A percentile compares a stretch with the other conserved stretches of the same genome.
These are phyloP conservation scores for Pristionchus mayeri DNA, from an alignment of 2,888 invertebrate species.

Conservation along the genomic window DNA sequence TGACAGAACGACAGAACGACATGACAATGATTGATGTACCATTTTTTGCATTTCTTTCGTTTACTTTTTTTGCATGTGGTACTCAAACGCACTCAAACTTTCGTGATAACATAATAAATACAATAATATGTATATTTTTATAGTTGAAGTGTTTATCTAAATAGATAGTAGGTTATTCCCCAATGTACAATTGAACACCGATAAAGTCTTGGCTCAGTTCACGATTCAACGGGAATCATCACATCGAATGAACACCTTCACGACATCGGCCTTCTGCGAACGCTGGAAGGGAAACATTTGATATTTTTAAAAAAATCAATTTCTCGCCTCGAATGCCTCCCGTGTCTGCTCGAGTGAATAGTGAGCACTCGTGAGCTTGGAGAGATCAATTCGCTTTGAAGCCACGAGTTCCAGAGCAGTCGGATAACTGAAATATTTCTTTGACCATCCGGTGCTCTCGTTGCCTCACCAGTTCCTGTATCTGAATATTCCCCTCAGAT, in stretches of 20 bases:
- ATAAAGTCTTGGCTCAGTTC: too few species aligned
- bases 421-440: constrained; percentile 42
- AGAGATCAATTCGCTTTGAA: constrained; percentile 43
- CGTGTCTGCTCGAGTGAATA: constrained; percentile 70
- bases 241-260: constrained; percentile 68
- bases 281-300: constrained; percentile 56
- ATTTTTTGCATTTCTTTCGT: too few species aligned
- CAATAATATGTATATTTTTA: too few species aligned
- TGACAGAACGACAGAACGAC: too few species aligned
- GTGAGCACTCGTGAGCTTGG: constrained; percentile 65
- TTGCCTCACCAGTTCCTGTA: constrained; percentile 87
- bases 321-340: constrained; percentile 75
- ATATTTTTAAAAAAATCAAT: background rate
- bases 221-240: constrained; percentile 1
- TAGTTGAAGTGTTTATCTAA: too few species aligned
- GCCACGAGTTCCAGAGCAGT: constrained; percentile 42
- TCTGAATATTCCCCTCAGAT: constrained; percentile 92
- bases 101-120: too few species aligned
- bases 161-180: too few species aligned
- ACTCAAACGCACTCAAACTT: too few species aligned
- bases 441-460: background rate
- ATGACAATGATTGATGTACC: too few species aligned
- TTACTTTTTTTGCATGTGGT: too few species aligned
- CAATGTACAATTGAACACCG: too few species aligned
- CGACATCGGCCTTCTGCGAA: constrained; percentile 62